phyloP scores from a whole-genome alignment of 2,797 vertebrate species.

The Dicrostonyx torquatus region DNA sequence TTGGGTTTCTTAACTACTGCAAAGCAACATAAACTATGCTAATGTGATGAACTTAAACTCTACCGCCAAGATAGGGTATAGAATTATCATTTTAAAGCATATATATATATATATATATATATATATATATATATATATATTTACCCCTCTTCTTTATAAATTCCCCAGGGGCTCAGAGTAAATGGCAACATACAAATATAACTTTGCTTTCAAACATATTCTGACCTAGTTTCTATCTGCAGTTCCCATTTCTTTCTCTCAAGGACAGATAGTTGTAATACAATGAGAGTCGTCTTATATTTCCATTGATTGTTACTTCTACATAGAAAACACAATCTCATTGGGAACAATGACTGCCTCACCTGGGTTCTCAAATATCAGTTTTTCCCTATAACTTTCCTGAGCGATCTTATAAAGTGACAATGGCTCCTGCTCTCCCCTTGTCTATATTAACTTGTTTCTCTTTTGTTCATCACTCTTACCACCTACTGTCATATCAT shows the following conservation, averaged over 20 bases:
- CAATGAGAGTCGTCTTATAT: not conserved
- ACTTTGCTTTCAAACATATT: not conserved
- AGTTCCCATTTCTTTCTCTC: not conserved
- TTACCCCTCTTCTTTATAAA: not conserved
- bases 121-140: no score
- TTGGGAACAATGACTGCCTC: not conserved
- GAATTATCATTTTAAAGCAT: not conserved
- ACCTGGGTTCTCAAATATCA: not conserved
- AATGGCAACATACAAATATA: not conserved
- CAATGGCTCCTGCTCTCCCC: not conserved
- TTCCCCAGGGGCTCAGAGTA: not conserved
- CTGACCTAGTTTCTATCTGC: not conserved
- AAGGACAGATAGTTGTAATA: not conserved
- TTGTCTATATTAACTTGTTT: not conserved
- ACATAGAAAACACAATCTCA: not conserved
- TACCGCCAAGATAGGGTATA: not conserved
- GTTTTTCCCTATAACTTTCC: not conserved
- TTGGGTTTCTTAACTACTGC: not conserved
- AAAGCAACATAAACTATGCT: not conserved
- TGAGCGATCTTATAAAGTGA: not conserved
- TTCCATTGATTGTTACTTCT: not conserved
- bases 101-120: no score
- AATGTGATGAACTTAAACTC: not conserved
- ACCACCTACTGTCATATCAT: not conserved
- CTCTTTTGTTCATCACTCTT: not conserved